Evolutionary conservation across 2,888 invertebrate species (phyloP).

Genomic region (Folsomia candida): DNA sequence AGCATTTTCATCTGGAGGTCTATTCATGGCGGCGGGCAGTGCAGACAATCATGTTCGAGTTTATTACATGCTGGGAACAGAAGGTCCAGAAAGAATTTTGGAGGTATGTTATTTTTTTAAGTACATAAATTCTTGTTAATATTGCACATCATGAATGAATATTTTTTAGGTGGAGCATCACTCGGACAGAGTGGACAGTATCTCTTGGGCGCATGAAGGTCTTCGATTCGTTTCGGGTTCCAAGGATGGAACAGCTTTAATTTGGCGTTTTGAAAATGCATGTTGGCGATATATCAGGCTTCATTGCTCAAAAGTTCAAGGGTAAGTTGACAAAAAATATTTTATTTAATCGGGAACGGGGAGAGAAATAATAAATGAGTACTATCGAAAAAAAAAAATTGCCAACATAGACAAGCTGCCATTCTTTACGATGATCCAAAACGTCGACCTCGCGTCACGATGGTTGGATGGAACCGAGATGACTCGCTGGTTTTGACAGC

Average conservation of each 20-base stretch:
- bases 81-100: conserved; percentile 72
- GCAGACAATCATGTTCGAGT: conserved; percentile 89
- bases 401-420: conserved; percentile 41
- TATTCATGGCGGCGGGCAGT: conserved; percentile 88
- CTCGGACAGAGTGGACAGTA: conserved; percentile 88
- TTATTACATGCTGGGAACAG: conserved; percentile 75
- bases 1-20: conserved; percentile 82
- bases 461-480: conserved; percentile 93
- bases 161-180: no score
- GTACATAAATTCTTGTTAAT: no score
- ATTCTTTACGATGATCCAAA: conserved; percentile 44
- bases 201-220: conserved; percentile 88
- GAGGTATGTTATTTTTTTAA: no score
- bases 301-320: conserved; percentile 60
- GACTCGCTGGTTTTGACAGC: conserved; percentile 87
- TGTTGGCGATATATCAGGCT: conserved; percentile 81
- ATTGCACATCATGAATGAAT: no score
- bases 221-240: conserved; percentile 89
- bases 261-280: conserved; percentile 88
- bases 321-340: conserved; percentile 33
- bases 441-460: conserved; percentile 71
- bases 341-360: no score
- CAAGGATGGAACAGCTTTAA: conserved; percentile 89
- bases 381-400: no score
- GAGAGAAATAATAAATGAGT: no score